phyloP scores from a whole-genome alignment of 2,797 vertebrate genomes.

The Sternotherus odoratus region DNA sequence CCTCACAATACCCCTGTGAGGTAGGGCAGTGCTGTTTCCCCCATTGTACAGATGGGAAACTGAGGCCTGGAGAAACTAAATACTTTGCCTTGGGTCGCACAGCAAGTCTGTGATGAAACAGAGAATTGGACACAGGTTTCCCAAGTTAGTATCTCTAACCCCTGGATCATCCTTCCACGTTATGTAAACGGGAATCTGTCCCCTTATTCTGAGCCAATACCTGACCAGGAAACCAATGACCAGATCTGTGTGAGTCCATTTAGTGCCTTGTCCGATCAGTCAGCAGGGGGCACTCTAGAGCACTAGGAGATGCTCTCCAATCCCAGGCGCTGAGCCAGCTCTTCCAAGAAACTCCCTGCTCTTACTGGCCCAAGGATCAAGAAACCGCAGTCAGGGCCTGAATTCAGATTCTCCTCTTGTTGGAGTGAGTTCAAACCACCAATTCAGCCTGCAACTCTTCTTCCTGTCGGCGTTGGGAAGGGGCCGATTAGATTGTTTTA shows the following conservation, averaged over 20 bases:
- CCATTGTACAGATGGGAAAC: not conserved
- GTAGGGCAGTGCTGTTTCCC: not conserved
- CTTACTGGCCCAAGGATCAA: conserved; percentile 8
- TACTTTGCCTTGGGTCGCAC: not conserved
- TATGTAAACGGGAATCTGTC: not conserved
- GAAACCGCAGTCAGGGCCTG: not conserved
- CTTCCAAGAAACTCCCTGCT: not conserved
- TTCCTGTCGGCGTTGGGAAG: fast-evolving
- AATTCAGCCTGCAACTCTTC: conserved; percentile 1
- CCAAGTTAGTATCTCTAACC: not conserved
- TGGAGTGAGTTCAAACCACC: fast-evolving
- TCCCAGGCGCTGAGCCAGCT: not conserved
- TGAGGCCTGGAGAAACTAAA: not conserved
- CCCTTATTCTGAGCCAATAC: not conserved
- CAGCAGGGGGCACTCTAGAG: not conserved
- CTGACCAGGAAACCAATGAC: not conserved
- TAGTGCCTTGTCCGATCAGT: not conserved
- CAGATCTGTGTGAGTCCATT: not conserved
- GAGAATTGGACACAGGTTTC: not conserved
- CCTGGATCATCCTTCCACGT: not conserved
- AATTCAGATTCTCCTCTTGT: not conserved
- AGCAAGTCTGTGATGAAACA: not conserved
- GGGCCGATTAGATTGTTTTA: not conserved
- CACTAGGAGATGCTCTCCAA: not conserved
- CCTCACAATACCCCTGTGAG: not conserved